Evolutionary conservation across 2,888 invertebrate genomes (phyloP), one percentile per base, ranked within the genome.

Genomic region (Heliconius sara): DNA sequence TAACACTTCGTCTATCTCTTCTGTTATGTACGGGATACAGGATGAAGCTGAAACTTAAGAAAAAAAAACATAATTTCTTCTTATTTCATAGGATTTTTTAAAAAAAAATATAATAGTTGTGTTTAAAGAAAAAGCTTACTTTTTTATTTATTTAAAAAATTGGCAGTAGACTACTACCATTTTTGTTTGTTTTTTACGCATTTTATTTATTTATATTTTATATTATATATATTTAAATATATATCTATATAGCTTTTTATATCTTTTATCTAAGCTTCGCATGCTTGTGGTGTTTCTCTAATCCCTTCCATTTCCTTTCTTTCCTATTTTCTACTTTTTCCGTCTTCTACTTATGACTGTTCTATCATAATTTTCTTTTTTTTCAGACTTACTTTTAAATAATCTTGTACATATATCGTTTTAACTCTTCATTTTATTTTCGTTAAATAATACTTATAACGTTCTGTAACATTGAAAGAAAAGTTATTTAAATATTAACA

Each of bases 171-270:
- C 5, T 39, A 39, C 34, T 39, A 39, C 22, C 22, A 52, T n/a
- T 39, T 39, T 68, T 68, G 1, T 68, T 22, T 68, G 13, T 19
- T n/a, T 5, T n/a, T 70, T 7, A 71, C 19, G 25, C 47, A 22
- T 47, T 47, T 25, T 13, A 65, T 72, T n/a, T 67, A 60, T 57
- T 22, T 63, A 52, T 52, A 52, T 34, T 39, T 77, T 73, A 67
- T 67, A 25, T 78, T 83, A 85, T 81, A 82, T 82, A 85, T 81
- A 82, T 79, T 82, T 83, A 86, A 83, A 88, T 87, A 88, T 87
- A 12, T 78, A 76, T 79, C 25, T 79, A 78, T 77, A 75, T 77
- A 22, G 67, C 67, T 67, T 77, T 75, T 43, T 78, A 60, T 34
- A 74, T 60, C 87, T 86, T 73, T 75, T 65, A 43, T 87, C 87